These are phyloP conservation scores for Gambusia yucatana DNA, from an alignment of 2,797 vertebrate species.

Conservation along the genomic window DNA sequence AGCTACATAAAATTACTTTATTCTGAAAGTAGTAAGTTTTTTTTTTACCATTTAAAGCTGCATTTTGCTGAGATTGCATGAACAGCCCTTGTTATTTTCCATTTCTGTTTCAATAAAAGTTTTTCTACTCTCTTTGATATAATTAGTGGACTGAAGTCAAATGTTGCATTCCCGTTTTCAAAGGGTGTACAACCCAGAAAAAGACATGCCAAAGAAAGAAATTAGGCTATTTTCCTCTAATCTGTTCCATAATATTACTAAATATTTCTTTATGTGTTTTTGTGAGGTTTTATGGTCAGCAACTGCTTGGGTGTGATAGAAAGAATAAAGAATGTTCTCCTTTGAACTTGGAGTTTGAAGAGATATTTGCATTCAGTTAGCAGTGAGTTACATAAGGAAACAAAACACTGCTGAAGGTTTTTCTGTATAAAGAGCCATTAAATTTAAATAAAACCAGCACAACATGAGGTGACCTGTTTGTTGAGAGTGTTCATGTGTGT, in stretches of 20 bases:
- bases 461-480: neutral
- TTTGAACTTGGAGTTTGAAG: slow-evolving; percentile 20
- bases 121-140: slow-evolving; percentile 4
- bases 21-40: slow-evolving; percentile 3
- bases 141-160: slow-evolving; percentile 17
- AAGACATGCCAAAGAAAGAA: slow-evolving; percentile 37
- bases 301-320: slow-evolving; percentile 43
- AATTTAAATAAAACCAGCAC: neutral
- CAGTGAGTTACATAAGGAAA: neutral
- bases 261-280: slow-evolving; percentile 46
- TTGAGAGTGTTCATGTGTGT: neutral
- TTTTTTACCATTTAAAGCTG: neutral
- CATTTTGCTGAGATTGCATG: slow-evolving; percentile 20
- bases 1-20: slow-evolving; percentile 21
- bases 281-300: slow-evolving; percentile 50
- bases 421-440: neutral
- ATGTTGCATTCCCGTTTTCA: slow-evolving; percentile 42
- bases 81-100: slow-evolving; percentile 13
- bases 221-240: slow-evolving; percentile 27
- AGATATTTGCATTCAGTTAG: slow-evolving; percentile 5
- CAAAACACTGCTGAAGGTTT: neutral
- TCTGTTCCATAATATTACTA: slow-evolving; percentile 27
- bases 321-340: slow-evolving; percentile 20
- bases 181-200: slow-evolving; percentile 25
- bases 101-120: slow-evolving; percentile 8